Evolutionary conservation across 2,888 invertebrate genomes (phyloP).

Genomic region (Torymus auratus): DNA sequence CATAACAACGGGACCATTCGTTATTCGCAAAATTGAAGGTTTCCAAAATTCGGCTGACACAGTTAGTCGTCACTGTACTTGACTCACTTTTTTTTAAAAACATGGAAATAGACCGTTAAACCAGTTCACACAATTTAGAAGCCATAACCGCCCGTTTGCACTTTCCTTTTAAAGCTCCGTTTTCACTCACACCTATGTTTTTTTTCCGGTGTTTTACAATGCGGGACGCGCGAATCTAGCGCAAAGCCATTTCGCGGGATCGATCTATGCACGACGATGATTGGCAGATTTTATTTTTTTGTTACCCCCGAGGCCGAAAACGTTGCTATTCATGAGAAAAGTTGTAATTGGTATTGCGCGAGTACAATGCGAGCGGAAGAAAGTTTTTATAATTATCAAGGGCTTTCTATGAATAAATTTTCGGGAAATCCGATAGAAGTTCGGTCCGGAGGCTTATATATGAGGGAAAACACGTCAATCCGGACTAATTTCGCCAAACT

Average conservation of each 20-base stretch:
- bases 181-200: neutral
- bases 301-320: neutral
- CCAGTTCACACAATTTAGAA: no score
- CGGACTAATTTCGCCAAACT: no score
- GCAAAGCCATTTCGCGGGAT: slow-evolving; percentile 34
- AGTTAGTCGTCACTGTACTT: no score
- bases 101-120: no score
- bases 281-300: slow-evolving; percentile 25
- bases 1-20: no score
- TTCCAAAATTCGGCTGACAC: no score
- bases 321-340: slow-evolving; percentile 22
- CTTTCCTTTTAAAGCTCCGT: no score
- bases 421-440: neutral
- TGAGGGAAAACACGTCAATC: neutral
- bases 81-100: no score
- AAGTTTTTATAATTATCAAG: no score
- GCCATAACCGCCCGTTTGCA: no score
- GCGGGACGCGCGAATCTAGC: slow-evolving; percentile 14
- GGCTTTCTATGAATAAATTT: slow-evolving; percentile 11
- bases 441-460: no score
- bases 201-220: slow-evolving; percentile 5
- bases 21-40: no score
- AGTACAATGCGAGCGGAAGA: neutral
- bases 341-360: slow-evolving; percentile 9
- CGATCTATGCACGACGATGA: slow-evolving; percentile 22